Evolutionary conservation across 2,888 invertebrate species (phyloP).

Genomic region (Erebia ligea): DNA sequence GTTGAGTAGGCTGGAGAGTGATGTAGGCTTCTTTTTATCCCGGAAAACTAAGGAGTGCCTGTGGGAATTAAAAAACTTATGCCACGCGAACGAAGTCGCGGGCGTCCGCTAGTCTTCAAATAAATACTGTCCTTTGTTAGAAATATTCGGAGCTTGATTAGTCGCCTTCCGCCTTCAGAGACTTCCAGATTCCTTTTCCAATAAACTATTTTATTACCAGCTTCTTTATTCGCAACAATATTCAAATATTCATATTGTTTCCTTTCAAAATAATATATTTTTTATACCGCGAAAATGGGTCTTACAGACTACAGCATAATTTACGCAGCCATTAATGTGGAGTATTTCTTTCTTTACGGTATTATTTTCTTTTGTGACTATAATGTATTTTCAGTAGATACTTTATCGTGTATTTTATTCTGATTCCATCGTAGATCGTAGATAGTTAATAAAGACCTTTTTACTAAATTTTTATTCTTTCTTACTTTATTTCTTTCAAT

Average conservation of each 20-base stretch:
- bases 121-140: slow-evolving; percentile 18
- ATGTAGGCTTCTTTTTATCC: no score
- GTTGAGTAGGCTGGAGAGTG: no score
- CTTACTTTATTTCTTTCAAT: no score
- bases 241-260: slow-evolving; percentile 36
- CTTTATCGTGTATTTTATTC: neutral
- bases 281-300: slow-evolving; percentile 7
- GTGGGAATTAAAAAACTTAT: no score
- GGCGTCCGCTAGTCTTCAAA: no score
- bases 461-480: neutral
- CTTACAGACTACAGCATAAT: slow-evolving; percentile 5
- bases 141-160: slow-evolving; percentile 31
- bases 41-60: no score
- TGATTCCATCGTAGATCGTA: neutral
- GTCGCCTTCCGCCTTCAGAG: slow-evolving; percentile 36
- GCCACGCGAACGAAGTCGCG: no score
- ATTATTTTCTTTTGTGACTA: slow-evolving; percentile 16
- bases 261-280: slow-evolving; percentile 18
- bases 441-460: neutral
- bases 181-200: slow-evolving; percentile 37
- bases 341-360: neutral
- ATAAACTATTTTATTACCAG: slow-evolving; percentile 42
- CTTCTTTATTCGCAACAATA: slow-evolving; percentile 31
- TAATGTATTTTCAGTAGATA: neutral
- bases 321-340: slow-evolving; percentile 3